A percentile compares a stretch with the other conserved stretches of the same genome.
phyloP scores from a whole-genome alignment of 2,113 vertebrate genomes.

The Leucosticte australis region DNA sequence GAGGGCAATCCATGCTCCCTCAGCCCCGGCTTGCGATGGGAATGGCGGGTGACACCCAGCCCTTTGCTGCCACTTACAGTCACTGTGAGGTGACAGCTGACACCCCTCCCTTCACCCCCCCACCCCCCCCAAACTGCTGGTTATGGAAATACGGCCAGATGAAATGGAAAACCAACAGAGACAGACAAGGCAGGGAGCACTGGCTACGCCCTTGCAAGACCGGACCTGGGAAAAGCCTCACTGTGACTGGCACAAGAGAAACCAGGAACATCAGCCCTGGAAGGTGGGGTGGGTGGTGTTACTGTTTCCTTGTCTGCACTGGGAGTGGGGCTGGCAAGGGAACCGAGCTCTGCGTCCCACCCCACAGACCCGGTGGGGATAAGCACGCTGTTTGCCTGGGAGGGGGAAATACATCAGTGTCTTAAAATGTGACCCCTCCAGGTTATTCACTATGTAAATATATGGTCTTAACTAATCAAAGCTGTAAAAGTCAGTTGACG shows the following conservation, averaged over 20 bases:
- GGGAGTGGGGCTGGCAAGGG: not conserved
- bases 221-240: accelerated
- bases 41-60: accelerated
- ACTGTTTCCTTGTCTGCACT: not conserved
- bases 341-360: not conserved
- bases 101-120: too few relatives aligned
- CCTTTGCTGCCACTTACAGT: not conserved
- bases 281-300: not conserved
- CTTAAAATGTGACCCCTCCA: not conserved
- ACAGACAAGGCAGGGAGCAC: not conserved
- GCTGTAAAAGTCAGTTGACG: not conserved
- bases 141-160: accelerated
- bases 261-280: not conserved
- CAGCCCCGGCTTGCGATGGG: accelerated
- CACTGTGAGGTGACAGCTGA: not conserved
- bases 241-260: not conserved
- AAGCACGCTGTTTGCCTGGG: not conserved
- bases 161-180: not conserved
- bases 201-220: not conserved
- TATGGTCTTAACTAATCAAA: not conserved
- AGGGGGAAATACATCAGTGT: not conserved
- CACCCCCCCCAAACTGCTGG: accelerated
- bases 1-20: not conserved
- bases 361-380: accelerated
- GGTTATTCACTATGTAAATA: not conserved